phyloP scores from a whole-genome alignment of 2,888 invertebrate species.

The Taphrorychus bicolor region DNA sequence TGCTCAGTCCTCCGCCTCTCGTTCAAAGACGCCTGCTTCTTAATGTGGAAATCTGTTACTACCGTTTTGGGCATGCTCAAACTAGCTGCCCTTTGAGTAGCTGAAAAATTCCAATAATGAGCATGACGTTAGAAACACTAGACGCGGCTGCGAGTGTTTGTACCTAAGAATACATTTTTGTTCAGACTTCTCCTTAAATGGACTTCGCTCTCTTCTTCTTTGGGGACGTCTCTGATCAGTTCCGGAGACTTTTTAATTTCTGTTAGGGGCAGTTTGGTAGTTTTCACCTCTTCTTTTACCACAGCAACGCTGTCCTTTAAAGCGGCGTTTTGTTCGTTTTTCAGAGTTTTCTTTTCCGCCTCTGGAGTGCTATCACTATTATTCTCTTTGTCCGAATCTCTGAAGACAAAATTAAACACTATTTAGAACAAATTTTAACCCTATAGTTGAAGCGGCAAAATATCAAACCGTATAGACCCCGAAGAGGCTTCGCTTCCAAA shows the following conservation, averaged over 20 bases:
- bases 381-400: constrained; percentile 55
- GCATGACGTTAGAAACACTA: background rate
- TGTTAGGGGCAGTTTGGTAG: constrained; percentile 46
- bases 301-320: constrained; percentile 11
- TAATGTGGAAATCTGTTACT: constrained; percentile 50
- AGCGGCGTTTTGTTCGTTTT: background rate
- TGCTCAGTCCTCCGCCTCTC: constrained; percentile 55
- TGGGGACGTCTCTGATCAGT: constrained; percentile 32
- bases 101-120: constrained; percentile 25
- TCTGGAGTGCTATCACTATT: constrained; percentile 26
- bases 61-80: constrained; percentile 48
- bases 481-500: too few species aligned
- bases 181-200: constrained; percentile 51
- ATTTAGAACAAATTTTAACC: too few species aligned
- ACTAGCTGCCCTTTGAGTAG: constrained; percentile 52
- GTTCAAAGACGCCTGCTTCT: constrained; percentile 52
- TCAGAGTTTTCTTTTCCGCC: constrained; percentile 25
- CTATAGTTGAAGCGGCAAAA: too few species aligned
- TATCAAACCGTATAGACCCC: too few species aligned
- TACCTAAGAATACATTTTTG: constrained; percentile 48
- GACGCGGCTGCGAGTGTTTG: background rate
- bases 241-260: constrained; percentile 37
- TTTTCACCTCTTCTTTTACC: constrained; percentile 39
- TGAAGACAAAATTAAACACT: constrained; percentile 36
- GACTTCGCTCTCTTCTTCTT: constrained; percentile 49